Evolutionary conservation across 1,140 invertebrate genomes (phyloP), one percentile per base, ranked within the genome.

Genomic region (Rhyacophila brunnea): DNA sequence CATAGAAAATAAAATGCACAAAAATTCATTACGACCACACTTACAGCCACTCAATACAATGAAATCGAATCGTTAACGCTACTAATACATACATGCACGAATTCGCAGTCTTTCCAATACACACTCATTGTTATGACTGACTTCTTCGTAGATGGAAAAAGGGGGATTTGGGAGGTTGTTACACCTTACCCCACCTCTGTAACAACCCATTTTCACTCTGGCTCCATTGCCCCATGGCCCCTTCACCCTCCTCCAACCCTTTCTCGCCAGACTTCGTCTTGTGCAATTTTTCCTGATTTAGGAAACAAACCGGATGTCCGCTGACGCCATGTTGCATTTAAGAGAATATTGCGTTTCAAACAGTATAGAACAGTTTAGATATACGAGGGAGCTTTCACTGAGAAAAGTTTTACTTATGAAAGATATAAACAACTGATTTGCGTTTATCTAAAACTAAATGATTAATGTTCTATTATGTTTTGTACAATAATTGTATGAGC

Each of bases 281-380:
- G 53, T 40, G 57, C 57, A 59, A 64, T 64, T 64, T 64, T 64
- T 64, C 51, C 52, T 52, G 62, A 64, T 64, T 64, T 64, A 56
- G 52, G 62, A 32, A 36, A 59, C 20, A 47, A 47, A 47, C 6
- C 7, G 19, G 9, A 23, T 19, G 45, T 19, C n/a, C 7, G 11
- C 20, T 20, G 15, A 19, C 45, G 15, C 38, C 38, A 40, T 40
- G 15, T 40, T 40, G 38, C 15, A 40, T 40, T 40, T 40, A n/a
- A 15, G 38, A 40, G 23, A 28, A 28, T 28, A 28, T 28, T 28
- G 23, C 23, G 23, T 28, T 28, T 28, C 9, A 20, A 20, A 47
- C 13, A 15, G 4, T 42, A 17, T 6, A 46, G 17, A 46, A 46
- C 15, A 13, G 15, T 20, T 20, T 46, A 13, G 10, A 11, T 20